phyloP scores from a whole-genome alignment of 1,140 invertebrate genomes.

The Drosophila azteca region DNA sequence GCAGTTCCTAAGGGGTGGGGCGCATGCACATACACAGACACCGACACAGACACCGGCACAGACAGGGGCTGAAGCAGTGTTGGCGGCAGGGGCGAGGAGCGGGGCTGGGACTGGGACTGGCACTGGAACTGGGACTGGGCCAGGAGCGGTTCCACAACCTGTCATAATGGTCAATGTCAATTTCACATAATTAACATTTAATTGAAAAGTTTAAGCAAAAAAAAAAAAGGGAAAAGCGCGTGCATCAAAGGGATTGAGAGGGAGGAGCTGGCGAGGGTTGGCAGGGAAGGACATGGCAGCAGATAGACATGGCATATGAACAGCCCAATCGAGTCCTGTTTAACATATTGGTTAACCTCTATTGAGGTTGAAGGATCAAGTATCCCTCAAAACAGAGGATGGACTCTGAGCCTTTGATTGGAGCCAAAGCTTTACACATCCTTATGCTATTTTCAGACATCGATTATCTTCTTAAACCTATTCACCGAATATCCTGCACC shows the following conservation, averaged over 20 bases:
- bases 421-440: too few relatives aligned
- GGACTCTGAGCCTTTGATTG: too few relatives aligned
- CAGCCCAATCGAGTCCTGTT: too few relatives aligned
- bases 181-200: conserved; percentile 78
- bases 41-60: background rate
- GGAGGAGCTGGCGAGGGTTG: background rate
- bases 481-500: too few relatives aligned
- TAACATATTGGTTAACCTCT: too few relatives aligned
- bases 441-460: too few relatives aligned
- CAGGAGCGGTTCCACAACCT: conserved; percentile 33
- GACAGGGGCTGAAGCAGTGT: background rate
- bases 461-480: too few relatives aligned
- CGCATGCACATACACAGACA: background rate
- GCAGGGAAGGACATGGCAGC: too few relatives aligned
- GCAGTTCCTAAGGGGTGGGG: too few relatives aligned
- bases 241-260: background rate
- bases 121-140: background rate
- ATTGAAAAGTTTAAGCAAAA: conserved; percentile 57
- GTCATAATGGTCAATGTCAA: conserved; percentile 77
- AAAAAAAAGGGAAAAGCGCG: background rate
- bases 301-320: too few relatives aligned
- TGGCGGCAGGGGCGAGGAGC: background rate
- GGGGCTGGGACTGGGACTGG: background rate
- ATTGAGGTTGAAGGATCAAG: too few relatives aligned
- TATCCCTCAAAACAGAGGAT: too few relatives aligned